Evolutionary conservation across 2,888 invertebrate genomes (phyloP).

Genomic region (Antitype chi): DNA sequence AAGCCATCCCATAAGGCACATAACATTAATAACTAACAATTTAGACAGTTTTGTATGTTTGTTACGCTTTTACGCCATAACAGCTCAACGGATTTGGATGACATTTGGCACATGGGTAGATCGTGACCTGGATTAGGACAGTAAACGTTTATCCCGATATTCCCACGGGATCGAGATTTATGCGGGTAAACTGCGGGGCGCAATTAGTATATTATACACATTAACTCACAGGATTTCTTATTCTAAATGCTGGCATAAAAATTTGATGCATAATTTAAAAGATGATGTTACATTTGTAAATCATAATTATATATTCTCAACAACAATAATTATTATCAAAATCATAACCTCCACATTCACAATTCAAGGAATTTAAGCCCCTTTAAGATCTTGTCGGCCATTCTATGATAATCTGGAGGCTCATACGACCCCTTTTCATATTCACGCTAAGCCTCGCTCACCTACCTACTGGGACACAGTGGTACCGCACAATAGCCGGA

Average conservation of each 20-base stretch:
- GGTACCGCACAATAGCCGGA: constrained; percentile 1
- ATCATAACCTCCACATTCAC: not conserved
- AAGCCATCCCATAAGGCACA: too few species aligned
- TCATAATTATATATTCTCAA: not conserved
- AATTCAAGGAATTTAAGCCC: constrained; percentile 1
- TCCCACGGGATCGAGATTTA: too few species aligned
- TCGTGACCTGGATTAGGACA: too few species aligned
- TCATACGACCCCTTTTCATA: constrained; percentile 28
- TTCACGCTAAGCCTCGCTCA: constrained; percentile 21
- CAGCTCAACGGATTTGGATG: too few species aligned
- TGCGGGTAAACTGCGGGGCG: too few species aligned
- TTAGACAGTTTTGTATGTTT: too few species aligned
- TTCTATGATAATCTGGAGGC: constrained; percentile 16
- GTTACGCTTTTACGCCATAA: too few species aligned
- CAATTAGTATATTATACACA: too few species aligned
- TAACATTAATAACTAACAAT: too few species aligned
- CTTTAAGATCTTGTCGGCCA: constrained; percentile 3
- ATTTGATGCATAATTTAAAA: not conserved
- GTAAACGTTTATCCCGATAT: too few species aligned
- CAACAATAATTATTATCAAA: constrained; percentile 7
- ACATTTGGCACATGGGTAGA: too few species aligned
- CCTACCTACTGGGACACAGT: not conserved
- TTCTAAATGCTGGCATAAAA: not conserved
- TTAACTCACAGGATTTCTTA: too few species aligned
- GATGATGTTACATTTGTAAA: not conserved